phyloP scores from a whole-genome alignment of 2,113 vertebrate species.

The Phyllostomus hastatus region DNA sequence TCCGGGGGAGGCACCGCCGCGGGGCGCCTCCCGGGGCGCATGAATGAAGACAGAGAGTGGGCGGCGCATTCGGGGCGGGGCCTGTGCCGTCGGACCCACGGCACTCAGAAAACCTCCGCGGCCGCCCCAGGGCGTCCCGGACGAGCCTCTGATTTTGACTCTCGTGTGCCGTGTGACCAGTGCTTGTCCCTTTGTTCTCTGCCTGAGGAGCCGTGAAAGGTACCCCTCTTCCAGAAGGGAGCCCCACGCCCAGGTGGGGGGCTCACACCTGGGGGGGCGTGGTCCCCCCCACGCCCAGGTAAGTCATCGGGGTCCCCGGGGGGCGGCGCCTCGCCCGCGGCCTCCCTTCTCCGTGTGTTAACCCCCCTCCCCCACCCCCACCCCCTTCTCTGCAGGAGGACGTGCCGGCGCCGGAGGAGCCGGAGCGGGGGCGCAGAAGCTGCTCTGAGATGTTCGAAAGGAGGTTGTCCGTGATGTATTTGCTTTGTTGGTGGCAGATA shows the following conservation, averaged over 20 bases:
- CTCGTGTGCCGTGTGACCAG: accelerated
- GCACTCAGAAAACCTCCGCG: background rate
- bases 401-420: accelerated
- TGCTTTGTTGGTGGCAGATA: background rate
- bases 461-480: background rate
- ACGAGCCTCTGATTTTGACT: background rate
- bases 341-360: accelerated
- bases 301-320: accelerated
- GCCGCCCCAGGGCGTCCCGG: background rate
- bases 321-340: accelerated
- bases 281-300: background rate
- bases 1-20: background rate
- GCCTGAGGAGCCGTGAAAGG: background rate
- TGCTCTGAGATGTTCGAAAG: background rate
- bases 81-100: background rate
- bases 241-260: background rate
- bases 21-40: background rate
- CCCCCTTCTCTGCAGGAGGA: background rate
- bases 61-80: too few relatives aligned
- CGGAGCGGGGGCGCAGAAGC: accelerated
- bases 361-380: background rate
- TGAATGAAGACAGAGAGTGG: background rate
- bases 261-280: accelerated
- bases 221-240: accelerated
- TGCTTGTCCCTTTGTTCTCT: accelerated